Percentiles rank a stretch among this genome's conserved stretches.
Conservation (phyloP, 2,113 vertebrate species). For the Boleophthalmus pectinirostris region DNA sequence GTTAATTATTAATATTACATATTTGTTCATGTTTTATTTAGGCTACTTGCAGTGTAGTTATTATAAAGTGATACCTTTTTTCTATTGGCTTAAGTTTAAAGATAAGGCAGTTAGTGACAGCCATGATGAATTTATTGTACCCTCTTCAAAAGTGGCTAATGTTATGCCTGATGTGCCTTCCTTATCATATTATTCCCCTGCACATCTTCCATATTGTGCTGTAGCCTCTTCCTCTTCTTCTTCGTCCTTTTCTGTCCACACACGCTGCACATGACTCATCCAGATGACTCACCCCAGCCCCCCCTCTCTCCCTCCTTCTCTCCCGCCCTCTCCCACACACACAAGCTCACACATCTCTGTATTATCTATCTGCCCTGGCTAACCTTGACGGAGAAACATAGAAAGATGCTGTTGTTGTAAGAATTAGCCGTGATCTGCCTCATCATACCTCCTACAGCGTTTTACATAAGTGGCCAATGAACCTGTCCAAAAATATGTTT, state of each 20-base stretch:
- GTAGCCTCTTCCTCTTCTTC: slow-evolving; percentile 34
- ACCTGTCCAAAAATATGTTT: slow-evolving; percentile 6
- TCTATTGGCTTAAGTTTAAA: not conserved
- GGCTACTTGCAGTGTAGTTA: too few species aligned
- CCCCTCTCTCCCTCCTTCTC: slow-evolving; percentile 48
- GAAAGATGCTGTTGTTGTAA: slow-evolving; percentile 56
- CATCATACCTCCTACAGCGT: slow-evolving; percentile 29
- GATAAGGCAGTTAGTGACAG: not conserved
- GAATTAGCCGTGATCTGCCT: slow-evolving; percentile 42
- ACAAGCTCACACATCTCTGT: slow-evolving; percentile 70
- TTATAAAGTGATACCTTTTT: not conserved
- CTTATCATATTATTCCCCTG: slow-evolving; percentile 11
- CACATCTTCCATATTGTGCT: slow-evolving; percentile 39
- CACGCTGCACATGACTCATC: slow-evolving; percentile 77
- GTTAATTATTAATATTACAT: too few species aligned
- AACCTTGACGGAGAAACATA: slow-evolving; percentile 74
- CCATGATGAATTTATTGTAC: not conserved
- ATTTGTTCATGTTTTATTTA: too few species aligned
- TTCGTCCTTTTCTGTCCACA: slow-evolving; percentile 68
- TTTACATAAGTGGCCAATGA: slow-evolving; percentile 42
- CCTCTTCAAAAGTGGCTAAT: not conserved
- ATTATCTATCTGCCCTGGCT: slow-evolving; percentile 74
- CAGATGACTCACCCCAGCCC: slow-evolving; percentile 61
- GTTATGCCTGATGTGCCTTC: slow-evolving; percentile 15
- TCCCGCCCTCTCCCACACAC: slow-evolving; percentile 11